Conservation (phyloP, 1,140 invertebrate genomes). For the Neodiprion virginianus region DNA sequence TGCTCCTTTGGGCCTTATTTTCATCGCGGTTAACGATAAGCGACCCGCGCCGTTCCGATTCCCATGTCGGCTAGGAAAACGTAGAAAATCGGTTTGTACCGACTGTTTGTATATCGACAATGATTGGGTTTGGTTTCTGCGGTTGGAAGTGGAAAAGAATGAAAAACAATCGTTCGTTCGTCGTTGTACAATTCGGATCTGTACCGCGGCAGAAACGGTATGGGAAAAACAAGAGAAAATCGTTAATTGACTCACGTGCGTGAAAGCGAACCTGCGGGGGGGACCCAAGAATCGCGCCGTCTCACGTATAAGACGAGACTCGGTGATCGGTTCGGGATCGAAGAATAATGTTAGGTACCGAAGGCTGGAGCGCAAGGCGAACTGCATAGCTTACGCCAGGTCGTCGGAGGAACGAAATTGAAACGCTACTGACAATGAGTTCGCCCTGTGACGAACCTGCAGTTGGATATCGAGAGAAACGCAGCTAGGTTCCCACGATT, state of each 20-base stretch:
- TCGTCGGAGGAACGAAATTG: neutral
- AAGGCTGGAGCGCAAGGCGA: too few species aligned
- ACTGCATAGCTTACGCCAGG: neutral
- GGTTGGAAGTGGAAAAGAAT: neutral
- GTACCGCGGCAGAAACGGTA: neutral
- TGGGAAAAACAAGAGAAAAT: neutral
- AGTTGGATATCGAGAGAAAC: neutral
- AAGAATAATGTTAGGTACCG: too few species aligned
- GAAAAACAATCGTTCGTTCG: neutral
- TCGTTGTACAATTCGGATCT: neutral
- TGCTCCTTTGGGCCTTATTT: neutral
- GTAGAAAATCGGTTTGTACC: neutral
- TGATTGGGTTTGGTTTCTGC: neutral
- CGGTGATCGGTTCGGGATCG: too few species aligned
- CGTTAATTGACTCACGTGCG: neutral
- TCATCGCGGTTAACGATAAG: too few species aligned
- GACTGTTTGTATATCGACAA: neutral
- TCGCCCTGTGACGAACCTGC: constrained; percentile 1
- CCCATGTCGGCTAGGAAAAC: neutral
- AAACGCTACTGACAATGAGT: neutral
- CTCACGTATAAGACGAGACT: neutral
- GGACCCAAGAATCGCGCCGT: constrained; percentile 2
- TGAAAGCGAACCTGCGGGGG: neutral
- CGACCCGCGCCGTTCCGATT: neutral
- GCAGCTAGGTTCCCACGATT: neutral